These are phyloP conservation scores for Echeneis naucrates DNA, from an alignment of 2,797 vertebrate species.

Conservation along the genomic window DNA sequence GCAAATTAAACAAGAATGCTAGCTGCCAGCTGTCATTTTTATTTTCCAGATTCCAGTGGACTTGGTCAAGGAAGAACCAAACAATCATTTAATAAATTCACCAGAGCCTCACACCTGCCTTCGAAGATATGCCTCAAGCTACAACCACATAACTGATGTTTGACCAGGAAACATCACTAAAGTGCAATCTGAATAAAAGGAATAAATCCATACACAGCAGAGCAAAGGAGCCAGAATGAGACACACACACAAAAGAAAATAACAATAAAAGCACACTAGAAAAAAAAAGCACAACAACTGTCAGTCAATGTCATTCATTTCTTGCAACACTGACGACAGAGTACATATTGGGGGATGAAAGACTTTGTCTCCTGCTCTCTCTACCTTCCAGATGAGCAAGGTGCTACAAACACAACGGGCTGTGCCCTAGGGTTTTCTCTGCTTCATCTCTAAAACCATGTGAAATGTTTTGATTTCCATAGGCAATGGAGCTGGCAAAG, in stretches of 20 bases:
- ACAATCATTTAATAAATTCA: slow-evolving; percentile 1
- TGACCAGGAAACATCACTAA: slow-evolving; percentile 33
- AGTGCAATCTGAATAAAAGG: slow-evolving; percentile 28
- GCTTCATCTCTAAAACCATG: slow-evolving; percentile 57
- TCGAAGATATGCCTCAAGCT: slow-evolving; percentile 35
- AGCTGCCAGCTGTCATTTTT: slow-evolving; percentile 24
- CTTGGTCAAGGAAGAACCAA: slow-evolving; percentile 14
- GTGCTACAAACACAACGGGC: slow-evolving; percentile 42
- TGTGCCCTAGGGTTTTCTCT: slow-evolving; percentile 48
- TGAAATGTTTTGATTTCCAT: slow-evolving; percentile 69
- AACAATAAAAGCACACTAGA: slow-evolving; percentile 36
- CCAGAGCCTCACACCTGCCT: slow-evolving; percentile 2
- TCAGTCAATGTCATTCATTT: slow-evolving; percentile 64
- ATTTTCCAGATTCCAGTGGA: slow-evolving; percentile 23
- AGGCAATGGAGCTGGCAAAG: slow-evolving; percentile 30
- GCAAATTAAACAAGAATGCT: background rate
- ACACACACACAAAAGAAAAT: background rate
- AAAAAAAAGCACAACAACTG: slow-evolving; percentile 43
- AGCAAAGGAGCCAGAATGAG: slow-evolving; percentile 2
- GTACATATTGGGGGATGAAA: background rate
- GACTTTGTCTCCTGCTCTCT: too few relatives aligned
- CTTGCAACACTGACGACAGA: slow-evolving; percentile 38
- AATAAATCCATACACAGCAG: slow-evolving; percentile 31
- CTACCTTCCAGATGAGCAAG: too few relatives aligned
- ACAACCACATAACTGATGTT: slow-evolving; percentile 21